Evolutionary conservation across 2,797 vertebrate species (phyloP).

Genomic region (Natrix natrix): DNA sequence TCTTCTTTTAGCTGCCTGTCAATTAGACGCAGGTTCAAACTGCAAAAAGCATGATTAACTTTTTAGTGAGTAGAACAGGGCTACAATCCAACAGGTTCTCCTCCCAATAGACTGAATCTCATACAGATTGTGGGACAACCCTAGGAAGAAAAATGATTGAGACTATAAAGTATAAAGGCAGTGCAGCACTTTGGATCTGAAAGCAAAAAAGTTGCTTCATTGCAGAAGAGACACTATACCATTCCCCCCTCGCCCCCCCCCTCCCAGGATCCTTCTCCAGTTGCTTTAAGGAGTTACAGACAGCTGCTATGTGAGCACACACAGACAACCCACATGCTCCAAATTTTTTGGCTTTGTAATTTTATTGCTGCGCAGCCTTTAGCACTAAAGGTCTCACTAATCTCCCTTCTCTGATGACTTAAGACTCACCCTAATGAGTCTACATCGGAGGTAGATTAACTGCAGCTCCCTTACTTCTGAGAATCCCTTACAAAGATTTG

Average conservation of each 20-base stretch:
- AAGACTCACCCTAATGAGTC: neutral
- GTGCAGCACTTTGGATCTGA: neutral
- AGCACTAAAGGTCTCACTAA: neutral
- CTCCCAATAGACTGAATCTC: neutral
- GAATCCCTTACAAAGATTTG: neutral
- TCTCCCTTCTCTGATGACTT: neutral
- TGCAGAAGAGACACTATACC: neutral
- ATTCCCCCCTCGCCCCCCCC: no score
- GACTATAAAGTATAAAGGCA: neutral
- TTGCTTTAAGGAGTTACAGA: neutral
- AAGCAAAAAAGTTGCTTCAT: neutral
- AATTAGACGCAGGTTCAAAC: neutral
- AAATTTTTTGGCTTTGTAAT: neutral
- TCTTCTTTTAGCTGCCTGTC: neutral
- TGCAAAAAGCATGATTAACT: neutral
- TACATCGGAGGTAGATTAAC: neutral
- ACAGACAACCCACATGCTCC: neutral
- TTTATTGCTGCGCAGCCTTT: neutral
- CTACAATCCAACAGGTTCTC: neutral
- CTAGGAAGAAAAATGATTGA: neutral
- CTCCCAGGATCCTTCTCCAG: neutral
- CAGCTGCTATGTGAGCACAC: neutral
- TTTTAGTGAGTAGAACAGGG: neutral
- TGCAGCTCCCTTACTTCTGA: neutral
- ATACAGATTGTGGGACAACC: neutral